Base-by-base conservation (phyloP, 37 sponge, comb jelly and placozoan species). In the Haliclona indistincta region DNA sequence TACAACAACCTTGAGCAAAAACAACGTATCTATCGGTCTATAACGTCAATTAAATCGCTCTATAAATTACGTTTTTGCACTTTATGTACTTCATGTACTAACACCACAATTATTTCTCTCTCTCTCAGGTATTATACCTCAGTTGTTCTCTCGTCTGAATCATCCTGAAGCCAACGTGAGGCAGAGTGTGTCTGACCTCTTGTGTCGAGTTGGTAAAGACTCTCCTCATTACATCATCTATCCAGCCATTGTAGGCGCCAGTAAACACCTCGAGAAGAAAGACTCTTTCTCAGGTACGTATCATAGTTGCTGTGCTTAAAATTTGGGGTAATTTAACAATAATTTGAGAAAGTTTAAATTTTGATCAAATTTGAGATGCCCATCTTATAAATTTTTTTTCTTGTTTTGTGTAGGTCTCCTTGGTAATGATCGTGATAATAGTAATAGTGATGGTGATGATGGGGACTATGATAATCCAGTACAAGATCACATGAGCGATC, bases 151-250 rank as follows among this genome's bases (percentile, higher is more conserved):
- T n/a, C 88, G 95, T 0, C 85, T 94, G 28, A 94, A 82, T 71
- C 95, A 94, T 61, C 95, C 95, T 0, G 95, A 94, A 49, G 76
- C 74, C 53, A 84, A 90, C 52, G 95, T 94, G 1, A 63, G 85
- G 41, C 88, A 86, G 70, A 90, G 85, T 80, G 92, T 94, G 64
- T 86, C 87, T 6, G 85, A 94, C 75, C 78, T 94, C 10, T 76
- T 94, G 40, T 90, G 95, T 69, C 70, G 92, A 2, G 85, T 94
- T 35, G 95, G 86, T 5, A n/a, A 69, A 2, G 95, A 94, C 68
- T 83, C 85, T 2, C 95, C 95, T 41, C 93, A 94, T 60, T 89
- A 80, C 81, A 87, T 94, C 85, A 94, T 94, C 76, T 94, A 94
- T 63, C 95, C 93, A 3, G 95, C 88, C 64, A 87, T 94, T 37